These are phyloP conservation scores for Heloderma charlesbogerti DNA, from an alignment of 2,113 vertebrate genomes.

Conservation along the genomic window DNA sequence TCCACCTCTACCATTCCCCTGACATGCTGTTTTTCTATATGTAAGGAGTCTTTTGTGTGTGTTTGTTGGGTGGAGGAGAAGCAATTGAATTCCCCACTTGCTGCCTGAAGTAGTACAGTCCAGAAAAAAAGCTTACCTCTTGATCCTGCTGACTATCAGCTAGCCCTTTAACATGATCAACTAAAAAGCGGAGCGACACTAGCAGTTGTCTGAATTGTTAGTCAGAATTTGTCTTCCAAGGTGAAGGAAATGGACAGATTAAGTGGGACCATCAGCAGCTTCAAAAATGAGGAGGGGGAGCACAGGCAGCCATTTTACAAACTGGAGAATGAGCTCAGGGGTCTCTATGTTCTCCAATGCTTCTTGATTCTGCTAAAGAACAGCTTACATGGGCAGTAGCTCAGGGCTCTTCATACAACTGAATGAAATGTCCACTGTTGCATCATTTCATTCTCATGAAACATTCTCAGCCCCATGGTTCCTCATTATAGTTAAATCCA, in stretches of 20 bases:
- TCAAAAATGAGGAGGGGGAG: background rate
- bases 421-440: fast-evolving
- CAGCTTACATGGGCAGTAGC: background rate
- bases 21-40: background rate
- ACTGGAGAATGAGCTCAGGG: background rate
- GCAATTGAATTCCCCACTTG: background rate
- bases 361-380: background rate
- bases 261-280: background rate
- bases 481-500: slow-evolving; percentile 15
- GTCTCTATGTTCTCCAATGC: background rate
- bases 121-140: background rate
- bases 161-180: background rate
- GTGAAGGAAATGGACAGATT: background rate
- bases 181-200: background rate
- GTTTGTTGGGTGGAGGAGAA: background rate
- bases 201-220: background rate
- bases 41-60: too few relatives aligned
- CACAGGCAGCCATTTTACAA: background rate
- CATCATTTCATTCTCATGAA: background rate
- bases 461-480: background rate
- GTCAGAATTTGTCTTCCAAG: background rate
- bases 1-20: too few relatives aligned
- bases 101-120: background rate
- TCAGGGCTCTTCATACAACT: background rate
- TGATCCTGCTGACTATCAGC: background rate